These are phyloP conservation scores for Xiphophorus couchianus DNA, from an alignment of 2,113 vertebrate genomes.

Conservation along the genomic window DNA sequence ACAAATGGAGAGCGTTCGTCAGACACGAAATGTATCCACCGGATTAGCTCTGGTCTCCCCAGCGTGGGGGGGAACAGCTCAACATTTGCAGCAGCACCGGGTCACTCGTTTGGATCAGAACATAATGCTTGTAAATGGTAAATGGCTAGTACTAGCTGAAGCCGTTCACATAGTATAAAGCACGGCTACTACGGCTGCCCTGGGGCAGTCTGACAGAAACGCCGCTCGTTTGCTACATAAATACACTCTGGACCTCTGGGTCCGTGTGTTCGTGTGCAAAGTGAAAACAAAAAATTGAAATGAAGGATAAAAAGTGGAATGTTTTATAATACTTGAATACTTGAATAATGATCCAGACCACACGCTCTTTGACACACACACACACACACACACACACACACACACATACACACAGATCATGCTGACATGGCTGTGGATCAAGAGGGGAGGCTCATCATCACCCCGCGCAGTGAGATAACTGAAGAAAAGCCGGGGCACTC, in stretches of 20 bases:
- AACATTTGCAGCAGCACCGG: slow-evolving; percentile 21
- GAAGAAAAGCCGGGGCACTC: slow-evolving; percentile 71
- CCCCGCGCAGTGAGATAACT: slow-evolving; percentile 64
- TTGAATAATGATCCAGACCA: not conserved
- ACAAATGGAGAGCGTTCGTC: not conserved
- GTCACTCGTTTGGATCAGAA: slow-evolving; percentile 54
- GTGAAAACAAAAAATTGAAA: not conserved
- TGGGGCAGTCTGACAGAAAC: too few relatives aligned
- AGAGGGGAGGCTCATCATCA: slow-evolving; percentile 68
- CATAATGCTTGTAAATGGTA: not conserved
- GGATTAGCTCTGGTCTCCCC: not conserved
- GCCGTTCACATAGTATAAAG: too few relatives aligned
- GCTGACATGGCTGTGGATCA: slow-evolving; percentile 50
- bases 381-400: slow-evolving; percentile 15
- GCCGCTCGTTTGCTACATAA: slow-evolving; percentile 22
- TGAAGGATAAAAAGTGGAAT: not conserved
- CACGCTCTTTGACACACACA: slow-evolving; percentile 6
- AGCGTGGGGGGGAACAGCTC: slow-evolving; percentile 31
- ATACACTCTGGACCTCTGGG: slow-evolving; percentile 40
- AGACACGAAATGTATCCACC: not conserved
- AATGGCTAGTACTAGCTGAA: too few relatives aligned
- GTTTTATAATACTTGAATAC: slow-evolving; percentile 9
- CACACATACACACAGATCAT: slow-evolving; percentile 12
- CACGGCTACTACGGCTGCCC: too few relatives aligned
- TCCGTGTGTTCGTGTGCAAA: slow-evolving; percentile 14